These are phyloP conservation scores for Gallinago solitaria DNA, from an alignment of 2,797 vertebrate species.

Conservation along the genomic window DNA sequence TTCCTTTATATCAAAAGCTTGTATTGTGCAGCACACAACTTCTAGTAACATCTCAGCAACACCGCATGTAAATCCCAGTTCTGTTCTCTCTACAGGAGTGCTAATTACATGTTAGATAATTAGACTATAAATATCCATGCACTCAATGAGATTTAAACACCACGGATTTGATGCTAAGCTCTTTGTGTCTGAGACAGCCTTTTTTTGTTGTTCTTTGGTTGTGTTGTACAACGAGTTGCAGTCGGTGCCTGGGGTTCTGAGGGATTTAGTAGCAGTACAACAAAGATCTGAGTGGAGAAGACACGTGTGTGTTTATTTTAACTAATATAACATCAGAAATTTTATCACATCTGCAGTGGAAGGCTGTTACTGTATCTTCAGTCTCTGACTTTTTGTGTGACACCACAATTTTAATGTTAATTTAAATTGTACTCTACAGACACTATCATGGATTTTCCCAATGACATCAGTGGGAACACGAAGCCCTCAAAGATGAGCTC, in stretches of 20 bases:
- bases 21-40: neutral
- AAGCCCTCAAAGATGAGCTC: neutral
- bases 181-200: neutral
- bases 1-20: neutral
- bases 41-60: neutral
- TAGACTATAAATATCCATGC: constrained; percentile 18
- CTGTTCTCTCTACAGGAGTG: neutral
- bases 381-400: neutral
- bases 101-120: constrained; percentile 15
- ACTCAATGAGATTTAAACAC: neutral
- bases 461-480: neutral
- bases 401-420: neutral
- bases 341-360: neutral
- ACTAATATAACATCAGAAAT: neutral
- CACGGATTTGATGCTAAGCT: neutral
- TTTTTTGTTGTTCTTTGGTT: neutral
- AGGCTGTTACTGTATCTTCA: neutral
- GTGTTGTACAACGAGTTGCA: neutral
- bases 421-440: neutral
- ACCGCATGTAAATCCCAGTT: neutral
- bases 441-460: neutral
- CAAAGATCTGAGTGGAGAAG: neutral
- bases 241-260: neutral
- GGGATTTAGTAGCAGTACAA: neutral
- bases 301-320: neutral